Evolutionary conservation across 2,888 invertebrate genomes (phyloP).

Genomic region (Gnatocerus cornutus): DNA sequence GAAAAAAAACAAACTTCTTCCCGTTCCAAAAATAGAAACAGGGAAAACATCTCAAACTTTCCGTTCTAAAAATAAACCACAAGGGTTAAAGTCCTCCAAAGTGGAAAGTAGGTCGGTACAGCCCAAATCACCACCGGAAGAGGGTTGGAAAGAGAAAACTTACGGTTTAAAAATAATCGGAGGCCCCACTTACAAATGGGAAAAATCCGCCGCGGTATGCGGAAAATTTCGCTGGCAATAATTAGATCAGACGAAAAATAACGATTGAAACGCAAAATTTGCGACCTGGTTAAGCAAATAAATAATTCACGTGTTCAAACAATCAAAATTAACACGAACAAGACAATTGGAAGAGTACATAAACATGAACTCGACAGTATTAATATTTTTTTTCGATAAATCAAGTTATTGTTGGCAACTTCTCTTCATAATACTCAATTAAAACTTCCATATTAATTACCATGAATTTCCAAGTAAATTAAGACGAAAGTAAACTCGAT

Average conservation of each 20-base stretch:
- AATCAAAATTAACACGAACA: slow-evolving; percentile 7
- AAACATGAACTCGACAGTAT: neutral
- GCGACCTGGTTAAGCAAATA: neutral
- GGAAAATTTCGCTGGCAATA: slow-evolving; percentile 17
- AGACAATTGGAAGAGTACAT: slow-evolving; percentile 12
- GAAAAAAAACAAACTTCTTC: slow-evolving; percentile 11
- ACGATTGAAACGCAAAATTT: too few species aligned
- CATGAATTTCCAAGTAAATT: slow-evolving; percentile 3
- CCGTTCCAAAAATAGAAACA: slow-evolving; percentile 25
- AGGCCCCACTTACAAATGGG: slow-evolving; percentile 22
- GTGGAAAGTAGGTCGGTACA: slow-evolving; percentile 31
- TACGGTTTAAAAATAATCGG: slow-evolving; percentile 18
- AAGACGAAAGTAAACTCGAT: slow-evolving; percentile 3
- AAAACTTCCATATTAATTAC: slow-evolving; percentile 33
- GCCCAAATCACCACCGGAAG: neutral
- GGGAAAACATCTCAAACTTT: slow-evolving; percentile 33
- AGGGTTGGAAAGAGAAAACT: slow-evolving; percentile 13
- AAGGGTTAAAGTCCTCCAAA: slow-evolving; percentile 31
- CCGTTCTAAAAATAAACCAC: slow-evolving; percentile 24
- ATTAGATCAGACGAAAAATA: neutral
- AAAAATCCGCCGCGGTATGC: slow-evolving; percentile 17
- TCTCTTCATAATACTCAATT: slow-evolving; percentile 25
- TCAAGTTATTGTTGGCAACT: slow-evolving; percentile 19
- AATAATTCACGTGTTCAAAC: slow-evolving; percentile 10
- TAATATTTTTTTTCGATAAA: neutral